A percentile compares a stretch with the other conserved stretches of the same genome.
phyloP scores from a whole-genome alignment of 2,888 invertebrate species.

The Urechis unicinctus region DNA sequence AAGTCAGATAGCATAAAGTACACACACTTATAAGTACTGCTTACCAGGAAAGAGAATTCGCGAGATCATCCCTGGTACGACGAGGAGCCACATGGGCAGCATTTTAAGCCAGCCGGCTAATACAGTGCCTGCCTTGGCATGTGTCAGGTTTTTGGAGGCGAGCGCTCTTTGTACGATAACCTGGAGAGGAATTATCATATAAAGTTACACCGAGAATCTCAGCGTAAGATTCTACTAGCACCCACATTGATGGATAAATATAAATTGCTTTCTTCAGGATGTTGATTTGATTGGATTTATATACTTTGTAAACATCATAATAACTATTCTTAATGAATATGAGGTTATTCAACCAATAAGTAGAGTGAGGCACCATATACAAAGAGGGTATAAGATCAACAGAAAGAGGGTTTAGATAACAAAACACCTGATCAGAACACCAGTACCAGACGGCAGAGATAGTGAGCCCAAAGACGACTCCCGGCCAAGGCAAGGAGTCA shows the following conservation, averaged over 20 bases:
- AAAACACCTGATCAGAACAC: conserved; percentile 12
- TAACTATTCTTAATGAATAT: no score
- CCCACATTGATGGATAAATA: no score
- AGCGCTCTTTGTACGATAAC: conserved; percentile 56
- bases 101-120: conserved; percentile 54
- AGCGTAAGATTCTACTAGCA: no score
- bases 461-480: conserved; percentile 21
- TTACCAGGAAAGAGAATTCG: conserved; percentile 52
- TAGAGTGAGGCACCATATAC: background rate
- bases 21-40: background rate
- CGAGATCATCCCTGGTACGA: conserved; percentile 54
- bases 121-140: conserved; percentile 54
- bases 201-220: no score
- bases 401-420: no score
- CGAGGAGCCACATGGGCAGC: conserved; percentile 52
- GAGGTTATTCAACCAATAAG: background rate
- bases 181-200: no score
- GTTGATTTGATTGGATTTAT: no score
- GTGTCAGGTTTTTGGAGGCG: conserved; percentile 53
- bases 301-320: no score
- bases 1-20: no score
- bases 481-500: conserved; percentile 22
- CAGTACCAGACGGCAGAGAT: conserved; percentile 20
- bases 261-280: no score
- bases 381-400: background rate